Base-by-base conservation (phyloP, 2,888 invertebrate species). In the Eulithis prunata region DNA sequence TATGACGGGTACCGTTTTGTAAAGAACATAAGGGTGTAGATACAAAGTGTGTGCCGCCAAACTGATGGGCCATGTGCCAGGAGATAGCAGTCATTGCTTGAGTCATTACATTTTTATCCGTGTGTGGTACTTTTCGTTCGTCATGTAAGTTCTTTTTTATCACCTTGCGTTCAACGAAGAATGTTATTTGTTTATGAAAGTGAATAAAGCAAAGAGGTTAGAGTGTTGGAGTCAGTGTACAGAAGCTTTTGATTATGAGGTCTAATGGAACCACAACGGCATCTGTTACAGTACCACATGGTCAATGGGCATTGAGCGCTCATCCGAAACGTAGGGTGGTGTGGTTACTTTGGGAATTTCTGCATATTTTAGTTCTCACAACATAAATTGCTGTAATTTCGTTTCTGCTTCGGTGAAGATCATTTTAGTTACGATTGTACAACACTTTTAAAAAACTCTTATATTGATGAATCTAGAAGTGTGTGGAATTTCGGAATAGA, bases 321-420 rank as follows among this genome's bases (percentile, higher is more conserved):
- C 77, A 71, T 64, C 71, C 78, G 69, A 65, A 74, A 65, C 79
- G 56, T 63, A 62, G 72, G 73, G 76, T 38, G 32, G 5, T 32
- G 32, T 32, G 72, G 75, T 32, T 56, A 56, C 51, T 71, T 73
- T 79, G 76, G 68, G 78, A 76, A 75, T 58, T 36, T 62, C n/a
- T 21, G 52, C 45, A 41, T 49, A 28, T 14, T 13, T n/a, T 4
- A n/a, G 38, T 79, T 79, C 77, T 66, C 78, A 76, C 69, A 69
- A 49, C 7, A 7, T 14, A 14, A 41, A 8, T 41, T 41, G 3
- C 3, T 41, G 41, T 41, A 41, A 21, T 21, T 21, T 21, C 1
- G 21, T 21, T 21, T 21, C 21, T 21, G 21, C 21, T 21, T 21
- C 21, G 21, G 21, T 21, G 21, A 21, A 21, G 21, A 1, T 21